phyloP scores from a whole-genome alignment of 1,140 invertebrate genomes.

The Trichonephila clavata region DNA sequence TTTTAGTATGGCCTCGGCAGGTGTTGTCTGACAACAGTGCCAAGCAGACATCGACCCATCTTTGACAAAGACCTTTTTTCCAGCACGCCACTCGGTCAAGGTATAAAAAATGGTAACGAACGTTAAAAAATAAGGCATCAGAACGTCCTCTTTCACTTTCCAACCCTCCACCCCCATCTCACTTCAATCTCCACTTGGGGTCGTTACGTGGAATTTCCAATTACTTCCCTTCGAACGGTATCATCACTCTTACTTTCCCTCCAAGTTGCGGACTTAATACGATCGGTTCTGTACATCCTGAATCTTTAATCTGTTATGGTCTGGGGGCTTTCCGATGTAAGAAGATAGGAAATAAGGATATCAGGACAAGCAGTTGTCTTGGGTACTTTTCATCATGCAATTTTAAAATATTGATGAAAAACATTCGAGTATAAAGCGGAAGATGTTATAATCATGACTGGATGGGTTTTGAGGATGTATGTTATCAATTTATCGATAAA shows the following conservation, averaged over 20 bases:
- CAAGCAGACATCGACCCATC: conserved; percentile 14
- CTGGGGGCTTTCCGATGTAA: not conserved
- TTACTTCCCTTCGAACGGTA: not conserved
- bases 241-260: conserved; percentile 10
- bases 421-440: too few relatives aligned
- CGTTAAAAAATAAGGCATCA: not conserved
- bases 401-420: too few relatives aligned
- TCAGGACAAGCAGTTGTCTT: too few relatives aligned
- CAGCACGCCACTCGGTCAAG: conserved; percentile 19
- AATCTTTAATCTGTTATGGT: not conserved
- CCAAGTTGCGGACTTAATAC: not conserved
- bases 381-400: too few relatives aligned
- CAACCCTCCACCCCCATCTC: not conserved
- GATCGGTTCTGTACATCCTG: not conserved
- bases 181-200: not conserved
- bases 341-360: too few relatives aligned
- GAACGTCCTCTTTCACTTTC: not conserved
- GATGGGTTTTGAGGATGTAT: too few relatives aligned
- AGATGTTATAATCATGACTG: too few relatives aligned
- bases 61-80: conserved; percentile 5
- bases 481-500: too few relatives aligned
- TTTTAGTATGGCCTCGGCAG: not conserved
- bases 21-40: not conserved
- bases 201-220: not conserved
- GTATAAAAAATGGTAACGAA: not conserved